These are phyloP conservation scores for Bombus huntii DNA, from an alignment of 1,140 invertebrate species.

Conservation along the genomic window DNA sequence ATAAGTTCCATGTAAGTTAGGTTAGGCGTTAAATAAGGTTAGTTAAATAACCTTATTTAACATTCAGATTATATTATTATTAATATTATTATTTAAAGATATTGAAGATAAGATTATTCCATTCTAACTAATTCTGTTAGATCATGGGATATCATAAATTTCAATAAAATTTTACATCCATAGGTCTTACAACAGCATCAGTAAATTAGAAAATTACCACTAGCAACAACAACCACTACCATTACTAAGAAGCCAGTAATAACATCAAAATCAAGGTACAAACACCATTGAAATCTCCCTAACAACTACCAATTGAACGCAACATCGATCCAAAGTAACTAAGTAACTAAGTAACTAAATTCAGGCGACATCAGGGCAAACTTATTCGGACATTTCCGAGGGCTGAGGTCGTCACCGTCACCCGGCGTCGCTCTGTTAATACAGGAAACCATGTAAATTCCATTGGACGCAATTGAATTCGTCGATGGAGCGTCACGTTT, in stretches of 20 bases:
- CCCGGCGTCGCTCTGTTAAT: background rate
- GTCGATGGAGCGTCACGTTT: slow-evolving; percentile 32
- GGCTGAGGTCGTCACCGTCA: too few species aligned
- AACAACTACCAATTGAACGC: background rate
- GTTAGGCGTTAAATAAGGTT: too few species aligned
- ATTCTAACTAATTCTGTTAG: too few species aligned
- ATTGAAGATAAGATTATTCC: too few species aligned
- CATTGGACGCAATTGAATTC: slow-evolving; percentile 30
- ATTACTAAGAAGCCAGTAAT: background rate
- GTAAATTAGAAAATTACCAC: too few species aligned
- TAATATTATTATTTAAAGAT: too few species aligned
- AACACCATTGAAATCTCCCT: background rate
- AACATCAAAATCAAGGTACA: background rate
- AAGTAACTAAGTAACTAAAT: background rate
- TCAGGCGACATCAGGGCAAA: background rate
- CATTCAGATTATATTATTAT: too few species aligned
- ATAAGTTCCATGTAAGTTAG: too few species aligned
- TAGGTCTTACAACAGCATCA: too few species aligned
- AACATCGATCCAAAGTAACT: background rate
- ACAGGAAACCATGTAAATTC: slow-evolving; percentile 28
- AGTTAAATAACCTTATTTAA: too few species aligned
- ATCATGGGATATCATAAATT: too few species aligned
- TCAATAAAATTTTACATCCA: too few species aligned
- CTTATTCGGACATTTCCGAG: slow-evolving; percentile 4
- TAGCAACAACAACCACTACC: background rate